Base-by-base conservation (phyloP, 2,888 invertebrate species). In the Drosophila lutescens region DNA sequence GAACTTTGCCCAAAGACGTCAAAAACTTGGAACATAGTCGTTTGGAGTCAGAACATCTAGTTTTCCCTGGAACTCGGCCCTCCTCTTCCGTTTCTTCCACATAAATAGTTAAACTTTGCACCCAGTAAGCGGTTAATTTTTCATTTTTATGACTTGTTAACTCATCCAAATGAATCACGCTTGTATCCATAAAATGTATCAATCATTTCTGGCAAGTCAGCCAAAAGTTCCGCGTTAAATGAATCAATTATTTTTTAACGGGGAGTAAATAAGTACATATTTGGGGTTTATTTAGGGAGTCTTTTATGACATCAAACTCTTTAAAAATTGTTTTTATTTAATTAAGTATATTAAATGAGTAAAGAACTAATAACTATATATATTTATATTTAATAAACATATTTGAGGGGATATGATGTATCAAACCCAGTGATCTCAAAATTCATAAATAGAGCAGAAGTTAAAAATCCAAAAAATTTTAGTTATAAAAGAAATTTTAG, bases 1-100 rank as follows among this genome's bases (percentile, higher is more conserved):
- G 87, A 86, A 81, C 79, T 79, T 73, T 74, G 73, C 36, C 51
- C 55, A 62, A 59, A 46, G 65, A 46, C 34, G 49, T 1, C 13
- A 10, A 30, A 46, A 30, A 30, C 8, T 13, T 26, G 23, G 26
- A 1, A 30, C 2, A 5, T 15, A 9, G 8, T 15, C 15, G 3
- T 38, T 38, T 6, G 7, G 0, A n/a, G 38, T n/a, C 7, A 12
- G 12, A 34, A 34, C 34, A 44, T 1, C 8, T 0, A 40, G 13
- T 32, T 30, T 57, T 57, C 26, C 34, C 4, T 1, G 9, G 17
- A 63, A 30, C 26, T 10, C 6, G 1, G 2, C 2, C 6, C 36
- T 17, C 30, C 30, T 17, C 2, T 34, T 38, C 26, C n/a, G 8
- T 20, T 41, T 15, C 49, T 43, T 43, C n/a, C 10, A 13, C 40